Conservation (phyloP, 2,888 invertebrate species). For the Ctena decussata region DNA sequence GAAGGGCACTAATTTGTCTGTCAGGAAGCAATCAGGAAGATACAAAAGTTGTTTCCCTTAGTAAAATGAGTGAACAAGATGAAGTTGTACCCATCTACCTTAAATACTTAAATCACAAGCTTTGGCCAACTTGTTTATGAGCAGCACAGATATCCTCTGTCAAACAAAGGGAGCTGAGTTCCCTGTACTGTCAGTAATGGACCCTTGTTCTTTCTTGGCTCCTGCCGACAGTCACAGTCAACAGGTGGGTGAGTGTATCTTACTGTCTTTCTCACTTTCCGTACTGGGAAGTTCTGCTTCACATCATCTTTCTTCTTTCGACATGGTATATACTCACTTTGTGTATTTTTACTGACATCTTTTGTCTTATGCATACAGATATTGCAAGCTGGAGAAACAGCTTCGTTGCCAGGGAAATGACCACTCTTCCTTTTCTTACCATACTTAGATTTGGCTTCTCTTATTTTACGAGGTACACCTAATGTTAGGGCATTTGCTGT, state of each 20-base stretch:
- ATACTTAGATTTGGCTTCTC: constrained; percentile 38
- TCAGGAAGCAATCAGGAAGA: too few species aligned
- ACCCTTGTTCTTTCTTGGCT: constrained; percentile 31
- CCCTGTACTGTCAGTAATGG: constrained; percentile 53
- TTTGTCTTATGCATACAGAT: background rate
- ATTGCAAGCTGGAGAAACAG: background rate
- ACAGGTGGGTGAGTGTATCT: constrained; percentile 43
- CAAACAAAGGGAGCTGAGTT: constrained; percentile 56
- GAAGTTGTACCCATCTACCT: too few species aligned
- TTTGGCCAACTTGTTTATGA: too few species aligned
- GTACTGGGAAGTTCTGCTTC: constrained; percentile 34
- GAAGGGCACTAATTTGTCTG: too few species aligned
- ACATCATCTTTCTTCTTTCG: constrained; percentile 31
- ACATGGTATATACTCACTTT: too few species aligned
- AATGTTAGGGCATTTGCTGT: constrained; percentile 49
- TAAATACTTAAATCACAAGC: too few species aligned
- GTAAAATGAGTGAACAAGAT: too few species aligned
- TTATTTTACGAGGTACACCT: constrained; percentile 50
- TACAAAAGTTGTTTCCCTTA: too few species aligned
- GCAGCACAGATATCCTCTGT: constrained; percentile 9
- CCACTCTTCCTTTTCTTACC: constrained; percentile 18
- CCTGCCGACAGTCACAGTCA: constrained; percentile 64
- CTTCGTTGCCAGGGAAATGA: background rate
- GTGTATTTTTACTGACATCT: background rate
- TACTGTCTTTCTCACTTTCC: constrained; percentile 32